These are phyloP conservation scores for Darevskia nairensis DNA, from an alignment of 2,797 vertebrate species.

Conservation along the genomic window DNA sequence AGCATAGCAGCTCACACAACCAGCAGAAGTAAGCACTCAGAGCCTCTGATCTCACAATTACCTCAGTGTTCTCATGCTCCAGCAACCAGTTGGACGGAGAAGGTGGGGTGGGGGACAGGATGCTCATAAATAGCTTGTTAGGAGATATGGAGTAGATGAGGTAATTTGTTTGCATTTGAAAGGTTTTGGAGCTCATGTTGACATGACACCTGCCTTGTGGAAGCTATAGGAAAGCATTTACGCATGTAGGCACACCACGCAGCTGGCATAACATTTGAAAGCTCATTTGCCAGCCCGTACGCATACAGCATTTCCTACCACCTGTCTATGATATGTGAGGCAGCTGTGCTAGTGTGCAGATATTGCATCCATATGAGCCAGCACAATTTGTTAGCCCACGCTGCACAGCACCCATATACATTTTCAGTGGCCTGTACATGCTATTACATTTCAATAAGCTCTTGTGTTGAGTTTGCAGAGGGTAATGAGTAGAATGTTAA, in stretches of 20 bases:
- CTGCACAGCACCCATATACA: no score
- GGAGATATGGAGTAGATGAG: neutral
- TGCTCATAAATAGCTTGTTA: neutral
- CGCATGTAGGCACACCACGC: neutral
- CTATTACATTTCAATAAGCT: neutral
- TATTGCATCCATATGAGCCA: neutral
- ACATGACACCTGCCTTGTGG: neutral
- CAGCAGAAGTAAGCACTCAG: neutral
- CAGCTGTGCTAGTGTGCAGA: neutral
- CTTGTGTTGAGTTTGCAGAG: neutral
- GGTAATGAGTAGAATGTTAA: neutral
- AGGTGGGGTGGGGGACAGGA: neutral
- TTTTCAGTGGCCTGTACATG: neutral
- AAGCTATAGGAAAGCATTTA: neutral
- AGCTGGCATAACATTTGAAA: neutral
- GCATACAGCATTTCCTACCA: neutral
- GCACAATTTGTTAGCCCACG: neutral
- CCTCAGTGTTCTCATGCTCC: neutral
- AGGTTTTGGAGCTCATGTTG: neutral
- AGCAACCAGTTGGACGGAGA: neutral
- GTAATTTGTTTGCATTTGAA: neutral
- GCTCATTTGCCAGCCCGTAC: neutral
- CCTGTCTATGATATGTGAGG: neutral
- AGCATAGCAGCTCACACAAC: no score
- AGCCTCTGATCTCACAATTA: neutral